Base-by-base conservation (phyloP, 2,797 vertebrate species). In the Pangasius larnaudii region DNA sequence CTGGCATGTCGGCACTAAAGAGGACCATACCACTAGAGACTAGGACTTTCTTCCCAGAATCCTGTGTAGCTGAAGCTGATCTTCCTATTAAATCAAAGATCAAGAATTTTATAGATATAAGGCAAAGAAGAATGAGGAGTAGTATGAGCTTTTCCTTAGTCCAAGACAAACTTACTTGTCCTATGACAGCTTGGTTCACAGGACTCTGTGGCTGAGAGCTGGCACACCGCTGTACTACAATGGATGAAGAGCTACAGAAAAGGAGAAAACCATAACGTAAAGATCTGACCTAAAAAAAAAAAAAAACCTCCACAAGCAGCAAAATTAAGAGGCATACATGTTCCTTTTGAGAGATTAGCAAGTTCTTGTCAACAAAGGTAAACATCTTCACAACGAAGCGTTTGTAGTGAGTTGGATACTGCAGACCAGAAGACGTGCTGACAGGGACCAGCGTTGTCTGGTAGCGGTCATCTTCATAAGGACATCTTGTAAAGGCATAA, bases 371-470 rank as follows among this genome's bases (percentile, higher is more conserved):
- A 79, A 95, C 94, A 92, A 96, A 96, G 0, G 93, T 75, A 49
- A 96, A 96, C 95, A 96, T 96, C 81, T 93, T 92, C 22, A 95
- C 18, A 11, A 93, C 83, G 27, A 96, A 96, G 8, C 94, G 95
- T 89, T 95, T 96, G 93, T 95, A 85, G 88, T 96, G 96, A 0
- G 75, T 92, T 0, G 95, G 95, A 90, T 89, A 92, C 7, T 11
- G 56, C 2, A 96, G 91, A 1, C 91, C 94, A 85, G 94, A 94
- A 22, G 91, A 93, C 30, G 5, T 1, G 0, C 88, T 91, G 30
- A 95, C 92, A 18, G 93, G 92, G 53, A 96, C 56, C n/a, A 94
- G 0, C 1, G 61, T 92, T 19, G 94, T 95, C 56, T 88, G 61
- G 90, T 95, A 95, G 24, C 86, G 92, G 92, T 96, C 95, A 42